phyloP scores from a whole-genome alignment of 2,888 invertebrate genomes.

The Caprella mutica region DNA sequence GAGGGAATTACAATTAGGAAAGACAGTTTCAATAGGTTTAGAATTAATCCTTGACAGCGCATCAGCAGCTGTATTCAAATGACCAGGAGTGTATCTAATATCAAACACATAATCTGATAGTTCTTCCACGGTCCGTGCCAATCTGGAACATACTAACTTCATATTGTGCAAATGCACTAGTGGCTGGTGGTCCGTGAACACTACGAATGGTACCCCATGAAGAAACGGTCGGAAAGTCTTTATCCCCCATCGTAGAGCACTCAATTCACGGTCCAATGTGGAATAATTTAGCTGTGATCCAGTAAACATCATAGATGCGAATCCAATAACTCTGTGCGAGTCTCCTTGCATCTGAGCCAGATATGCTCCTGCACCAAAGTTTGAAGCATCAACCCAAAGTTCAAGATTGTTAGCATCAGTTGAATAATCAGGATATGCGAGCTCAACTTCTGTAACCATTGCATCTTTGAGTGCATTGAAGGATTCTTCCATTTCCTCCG shows the following conservation, averaged over 20 bases:
- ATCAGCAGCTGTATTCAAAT: not conserved
- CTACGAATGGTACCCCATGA: not conserved
- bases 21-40: too few relatives aligned
- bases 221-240: not conserved
- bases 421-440: not conserved
- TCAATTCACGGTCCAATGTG: not conserved
- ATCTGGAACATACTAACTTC: not conserved
- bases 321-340: not conserved
- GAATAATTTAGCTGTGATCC: not conserved
- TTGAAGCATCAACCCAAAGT: constrained; percentile 1
- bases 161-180: not conserved
- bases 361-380: not conserved
- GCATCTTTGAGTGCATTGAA: not conserved
- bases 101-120: not conserved
- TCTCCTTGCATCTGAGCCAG: not conserved
- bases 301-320: not conserved
- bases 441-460: not conserved
- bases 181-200: not conserved
- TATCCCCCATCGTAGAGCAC: not conserved
- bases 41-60: not conserved
- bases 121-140: not conserved
- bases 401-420: not conserved
- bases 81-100: not conserved
- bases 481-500: not conserved
- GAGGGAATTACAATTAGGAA: too few relatives aligned